These are phyloP conservation scores for Ophiothrix spiculata DNA, from an alignment of 35 echinoderm and acorn worm species.

Conservation along the genomic window DNA sequence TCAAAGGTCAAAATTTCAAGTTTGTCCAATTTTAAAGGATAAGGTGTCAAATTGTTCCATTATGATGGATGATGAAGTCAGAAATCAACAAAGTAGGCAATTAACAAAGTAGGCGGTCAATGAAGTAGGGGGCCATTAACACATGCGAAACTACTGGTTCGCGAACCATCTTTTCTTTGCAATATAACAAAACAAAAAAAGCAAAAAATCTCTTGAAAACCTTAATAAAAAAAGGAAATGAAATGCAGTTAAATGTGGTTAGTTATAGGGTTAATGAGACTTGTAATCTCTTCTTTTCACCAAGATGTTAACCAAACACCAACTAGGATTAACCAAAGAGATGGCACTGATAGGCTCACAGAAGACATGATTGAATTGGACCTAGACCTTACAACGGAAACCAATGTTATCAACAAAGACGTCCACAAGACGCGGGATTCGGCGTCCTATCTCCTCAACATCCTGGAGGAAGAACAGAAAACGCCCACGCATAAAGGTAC, in stretches of 20 bases:
- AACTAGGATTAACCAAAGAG: not conserved
- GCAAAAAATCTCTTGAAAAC: too few species aligned
- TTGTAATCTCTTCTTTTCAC: not conserved
- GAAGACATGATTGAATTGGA: slow-evolving; percentile 53
- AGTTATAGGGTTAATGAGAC: not conserved
- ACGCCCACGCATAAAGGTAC: not conserved
- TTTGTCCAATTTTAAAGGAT: too few species aligned
- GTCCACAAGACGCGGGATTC: slow-evolving; percentile 15
- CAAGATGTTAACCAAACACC: not conserved
- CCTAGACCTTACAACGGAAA: slow-evolving; percentile 14
- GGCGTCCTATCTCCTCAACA: slow-evolving; percentile 34
- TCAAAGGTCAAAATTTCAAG: too few species aligned
- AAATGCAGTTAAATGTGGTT: not conserved
- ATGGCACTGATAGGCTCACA: slow-evolving; percentile 9
- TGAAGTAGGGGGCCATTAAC: too few species aligned
- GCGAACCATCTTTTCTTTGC: too few species aligned
- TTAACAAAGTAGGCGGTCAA: too few species aligned
- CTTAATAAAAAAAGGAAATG: not conserved
- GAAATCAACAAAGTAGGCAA: too few species aligned
- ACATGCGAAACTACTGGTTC: too few species aligned
- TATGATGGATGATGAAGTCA: too few species aligned
- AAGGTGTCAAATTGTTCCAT: too few species aligned
- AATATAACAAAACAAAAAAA: too few species aligned
- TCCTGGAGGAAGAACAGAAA: slow-evolving; percentile 5
- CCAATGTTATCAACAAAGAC: slow-evolving; percentile 4